Percentiles rank a stretch among this genome's conserved stretches.
These are phyloP conservation scores for Eledone cirrhosa DNA, from an alignment of 2,888 invertebrate species.

Conservation along the genomic window DNA sequence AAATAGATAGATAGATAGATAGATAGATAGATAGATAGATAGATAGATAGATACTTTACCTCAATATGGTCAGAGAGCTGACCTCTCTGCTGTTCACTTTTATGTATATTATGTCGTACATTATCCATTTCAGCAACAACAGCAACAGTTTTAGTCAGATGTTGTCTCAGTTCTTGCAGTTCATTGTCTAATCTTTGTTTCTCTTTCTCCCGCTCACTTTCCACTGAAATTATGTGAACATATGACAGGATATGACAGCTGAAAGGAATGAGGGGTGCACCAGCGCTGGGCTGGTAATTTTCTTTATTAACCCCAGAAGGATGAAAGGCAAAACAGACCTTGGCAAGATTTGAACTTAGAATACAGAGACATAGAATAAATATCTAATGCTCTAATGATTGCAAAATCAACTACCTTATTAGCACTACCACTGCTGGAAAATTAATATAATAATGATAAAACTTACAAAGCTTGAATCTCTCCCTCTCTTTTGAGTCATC, in stretches of 20 bases:
- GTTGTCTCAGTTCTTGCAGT: constrained; percentile 52
- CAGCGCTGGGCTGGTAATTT: too few species aligned
- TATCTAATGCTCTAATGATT: too few species aligned
- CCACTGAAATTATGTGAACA: background rate
- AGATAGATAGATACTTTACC: constrained; percentile 39
- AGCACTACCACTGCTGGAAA: constrained; percentile 32
- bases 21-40: too few species aligned
- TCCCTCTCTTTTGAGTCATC: constrained; percentile 53
- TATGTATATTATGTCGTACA: constrained; percentile 53
- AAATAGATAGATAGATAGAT: too few species aligned
- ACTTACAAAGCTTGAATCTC: constrained; percentile 44
- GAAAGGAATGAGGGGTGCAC: too few species aligned
- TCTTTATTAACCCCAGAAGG: too few species aligned
- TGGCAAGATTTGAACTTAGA: too few species aligned
- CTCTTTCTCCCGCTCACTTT: constrained; percentile 48
- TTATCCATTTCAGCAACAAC: constrained; percentile 57
- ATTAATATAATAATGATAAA: background rate
- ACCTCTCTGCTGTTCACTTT: constrained; percentile 60
- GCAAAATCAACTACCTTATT: too few species aligned
- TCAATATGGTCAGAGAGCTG: constrained; percentile 64
- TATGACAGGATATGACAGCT: too few species aligned
- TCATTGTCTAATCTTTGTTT: constrained; percentile 51
- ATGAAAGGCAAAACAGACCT: too few species aligned
- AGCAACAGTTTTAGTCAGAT: constrained; percentile 53
- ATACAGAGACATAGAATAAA: too few species aligned